Percentiles rank a stretch among this genome's conserved stretches.
phyloP scores from a whole-genome alignment of 2,113 vertebrate species.

The Manacus vitellinus region DNA sequence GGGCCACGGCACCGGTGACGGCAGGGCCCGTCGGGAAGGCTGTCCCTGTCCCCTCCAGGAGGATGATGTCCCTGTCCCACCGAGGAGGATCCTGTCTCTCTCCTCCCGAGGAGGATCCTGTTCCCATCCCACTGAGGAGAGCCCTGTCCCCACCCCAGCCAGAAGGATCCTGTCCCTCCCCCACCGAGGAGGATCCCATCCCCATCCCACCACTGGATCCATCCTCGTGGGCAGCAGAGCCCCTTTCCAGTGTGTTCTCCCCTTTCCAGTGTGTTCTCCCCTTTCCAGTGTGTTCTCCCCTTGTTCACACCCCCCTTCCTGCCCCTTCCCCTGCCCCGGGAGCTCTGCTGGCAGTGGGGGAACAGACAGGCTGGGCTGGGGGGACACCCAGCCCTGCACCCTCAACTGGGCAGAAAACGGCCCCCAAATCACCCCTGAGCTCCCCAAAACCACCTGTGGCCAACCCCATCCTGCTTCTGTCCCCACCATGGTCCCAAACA shows the following conservation, averaged over 20 bases:
- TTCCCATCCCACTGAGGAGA: too few species aligned
- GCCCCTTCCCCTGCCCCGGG: too few species aligned
- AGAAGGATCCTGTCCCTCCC: neutral
- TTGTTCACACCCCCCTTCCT: too few species aligned
- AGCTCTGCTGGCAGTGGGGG: neutral
- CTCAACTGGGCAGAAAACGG: neutral
- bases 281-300: fast-evolving
- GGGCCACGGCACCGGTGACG: neutral
- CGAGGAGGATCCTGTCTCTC: too few species aligned
- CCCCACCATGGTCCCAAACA: neutral
- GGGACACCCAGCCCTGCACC: neutral
- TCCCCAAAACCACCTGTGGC: neutral
- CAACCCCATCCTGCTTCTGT: fast-evolving
- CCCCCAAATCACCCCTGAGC: neutral
- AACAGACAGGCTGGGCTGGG: neutral
- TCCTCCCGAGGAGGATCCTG: neutral
- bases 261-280: neutral
- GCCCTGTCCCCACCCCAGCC: neutral
- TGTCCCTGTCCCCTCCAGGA: neutral
- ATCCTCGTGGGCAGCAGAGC: neutral
- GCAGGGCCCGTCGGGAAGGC: too few species aligned
- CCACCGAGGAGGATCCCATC: neutral
- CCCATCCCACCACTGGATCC: fast-evolving
- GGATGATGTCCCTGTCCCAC: neutral
- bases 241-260: neutral